Base-by-base conservation (phyloP, 2,113 vertebrate species). In the Camelus bactrianus region DNA sequence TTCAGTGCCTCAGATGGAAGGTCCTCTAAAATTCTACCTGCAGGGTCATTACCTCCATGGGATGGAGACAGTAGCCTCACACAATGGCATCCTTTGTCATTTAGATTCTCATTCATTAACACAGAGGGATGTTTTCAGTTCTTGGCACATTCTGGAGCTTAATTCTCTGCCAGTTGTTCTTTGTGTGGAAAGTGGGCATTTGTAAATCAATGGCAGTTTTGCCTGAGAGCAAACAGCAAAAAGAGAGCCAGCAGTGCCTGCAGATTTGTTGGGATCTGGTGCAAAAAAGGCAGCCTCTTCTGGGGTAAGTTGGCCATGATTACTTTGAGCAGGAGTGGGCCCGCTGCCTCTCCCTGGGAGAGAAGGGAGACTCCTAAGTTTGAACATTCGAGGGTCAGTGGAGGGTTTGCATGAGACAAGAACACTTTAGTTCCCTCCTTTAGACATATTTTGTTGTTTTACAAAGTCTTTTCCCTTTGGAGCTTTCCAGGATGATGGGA, bases 171-270 rank as follows among this genome's bases (percentile, higher is more conserved):
- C 75, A 58, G 13, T 72, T 96, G 54, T 84, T 92, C 69, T 85
- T 81, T 82, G 35, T 72, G 24, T 76, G 54, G 69, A 30, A 52
- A 91, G 62, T 16, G 14, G 62, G 30, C 50, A 64, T 91, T 96
- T 89, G 85, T 86, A 67, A 93, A 91, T 91, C 82, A 89, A 15
- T 80, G 52, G 48, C 32, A 80, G 54, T 80, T 91, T 75, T 83
- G 48, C 38, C 38, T 52, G 85, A 79, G 10, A 92, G 64, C 35
- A 82, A 58, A 86, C 5, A 80, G 84, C 32, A n/a, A 72, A 38
- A 38, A 35, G 32, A 88, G 28, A 81, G 10, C 32, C 58, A 4
- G 46, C 19, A 19, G 69, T 26, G 24, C 42, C 90, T 83, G 73
- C 1, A 15, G 76, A 72, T 92, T 84, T 60, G 35, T 52, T 65